Evolutionary conservation across 2,113 vertebrate genomes (phyloP).

Genomic region (Nicator chloris): DNA sequence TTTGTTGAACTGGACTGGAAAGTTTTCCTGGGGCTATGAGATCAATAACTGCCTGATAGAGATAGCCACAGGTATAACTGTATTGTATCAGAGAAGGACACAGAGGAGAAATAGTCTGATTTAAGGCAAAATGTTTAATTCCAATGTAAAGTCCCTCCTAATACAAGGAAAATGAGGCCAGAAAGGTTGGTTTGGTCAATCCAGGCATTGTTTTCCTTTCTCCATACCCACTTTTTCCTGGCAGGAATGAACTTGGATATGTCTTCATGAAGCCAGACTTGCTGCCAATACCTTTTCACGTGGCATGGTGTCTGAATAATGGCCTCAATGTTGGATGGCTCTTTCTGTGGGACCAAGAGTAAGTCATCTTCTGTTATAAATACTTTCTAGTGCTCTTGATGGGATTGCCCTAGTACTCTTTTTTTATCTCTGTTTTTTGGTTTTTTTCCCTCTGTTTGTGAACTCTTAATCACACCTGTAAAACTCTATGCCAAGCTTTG

Average conservation of each 20-base stretch:
- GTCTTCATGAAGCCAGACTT: conserved; percentile 47
- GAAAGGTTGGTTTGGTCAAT: background rate
- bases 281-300: conserved; percentile 43
- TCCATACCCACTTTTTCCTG: background rate
- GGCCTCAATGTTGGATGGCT: conserved; percentile 65
- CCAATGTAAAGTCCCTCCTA: background rate
- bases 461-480: background rate
- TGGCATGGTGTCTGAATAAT: conserved; percentile 59
- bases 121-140: background rate
- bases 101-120: background rate
- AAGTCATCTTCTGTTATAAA: background rate
- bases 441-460: background rate
- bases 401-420: background rate
- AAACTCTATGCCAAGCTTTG: background rate
- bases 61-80: background rate
- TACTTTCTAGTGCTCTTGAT: background rate
- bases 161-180: background rate
- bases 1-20: background rate
- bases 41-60: background rate
- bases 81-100: background rate
- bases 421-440: background rate
- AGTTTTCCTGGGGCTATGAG: background rate
- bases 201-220: background rate
- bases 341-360: conserved; percentile 68
- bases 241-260: conserved; percentile 52